These are phyloP conservation scores for Pogoniulus pusillus DNA, from an alignment of 2,797 vertebrate species.

Conservation along the genomic window DNA sequence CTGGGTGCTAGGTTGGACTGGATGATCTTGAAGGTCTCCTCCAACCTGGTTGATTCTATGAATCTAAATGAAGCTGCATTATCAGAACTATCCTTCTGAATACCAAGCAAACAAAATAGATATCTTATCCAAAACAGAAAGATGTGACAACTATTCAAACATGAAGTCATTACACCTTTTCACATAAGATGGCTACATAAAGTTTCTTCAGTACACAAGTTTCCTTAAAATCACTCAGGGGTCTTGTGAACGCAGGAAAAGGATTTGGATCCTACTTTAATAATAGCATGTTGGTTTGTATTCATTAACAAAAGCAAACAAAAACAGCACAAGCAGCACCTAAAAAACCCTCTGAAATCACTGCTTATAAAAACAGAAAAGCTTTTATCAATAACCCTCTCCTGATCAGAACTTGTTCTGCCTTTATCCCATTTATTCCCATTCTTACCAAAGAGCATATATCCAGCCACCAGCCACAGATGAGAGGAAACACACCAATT, in stretches of 20 bases:
- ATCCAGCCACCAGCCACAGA: slow-evolving; percentile 98
- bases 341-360: neutral
- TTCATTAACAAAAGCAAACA: neutral
- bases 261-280: neutral
- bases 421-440: neutral
- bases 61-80: neutral
- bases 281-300: neutral
- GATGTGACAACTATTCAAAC: neutral
- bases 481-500: slow-evolving; percentile 96
- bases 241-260: neutral
- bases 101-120: neutral
- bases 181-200: neutral
- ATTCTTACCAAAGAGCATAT: slow-evolving; percentile 94
- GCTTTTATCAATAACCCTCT: neutral
- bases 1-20: too few relatives aligned
- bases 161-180: neutral
- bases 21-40: too few relatives aligned
- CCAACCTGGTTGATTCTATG: too few relatives aligned
- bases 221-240: neutral
- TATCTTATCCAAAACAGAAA: neutral
- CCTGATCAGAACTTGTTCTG: neutral
- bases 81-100: neutral
- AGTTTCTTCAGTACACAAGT: neutral
- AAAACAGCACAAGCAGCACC: neutral
- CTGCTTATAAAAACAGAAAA: neutral